Base-by-base conservation (phyloP, 2,797 vertebrate species). In the Urosaurus nigricauda region DNA sequence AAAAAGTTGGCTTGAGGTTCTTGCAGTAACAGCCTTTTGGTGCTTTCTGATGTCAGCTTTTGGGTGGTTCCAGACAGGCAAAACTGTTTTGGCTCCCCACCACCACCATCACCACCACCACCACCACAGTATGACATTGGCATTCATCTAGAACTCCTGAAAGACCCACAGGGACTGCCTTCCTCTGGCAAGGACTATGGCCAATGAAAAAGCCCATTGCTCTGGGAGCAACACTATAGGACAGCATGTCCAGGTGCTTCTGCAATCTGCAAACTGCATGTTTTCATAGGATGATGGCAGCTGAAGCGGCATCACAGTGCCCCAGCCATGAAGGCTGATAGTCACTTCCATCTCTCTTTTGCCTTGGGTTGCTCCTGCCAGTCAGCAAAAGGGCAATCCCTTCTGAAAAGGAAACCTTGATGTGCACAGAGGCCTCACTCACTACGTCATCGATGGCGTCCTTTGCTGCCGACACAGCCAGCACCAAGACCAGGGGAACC, bases 371-470 rank as follows among this genome's bases (percentile, higher is more conserved):
- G 6, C 19, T 60, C 19, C 19, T 21, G 58, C 6, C 58, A 21
- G 29, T 5, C 3, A 19, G 17, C 0, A 74, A 11, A 0, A 1
- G 40, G 51, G 19, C 51, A 19, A 2, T 13, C 56, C 12, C 65
- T 68, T 21, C 2, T 26, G n/a, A 1, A 17, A 16, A 51, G 86
- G 32, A 13, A 37, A 24, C 14, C 3, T 17, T 35, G 35, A 4
- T 16, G 83, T 17, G 60, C 8, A 60, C 17, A 26, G 43, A 37
- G 5, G 82, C 89, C 96, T 98, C 93, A 98, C 98, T 98, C 94
- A 99, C 98, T 75, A 98, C 93, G 90, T 99, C 98, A 58, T 99
- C 98, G 0, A 94, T 97, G 94, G 98, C 98, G 79, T 99, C 98
- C 95, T 99, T 99, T 56, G 97, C 97, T 16, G 97, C 98, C 0